Evolutionary conservation across 1,140 invertebrate species (phyloP).

Genomic region (Chrysopa pallens): DNA sequence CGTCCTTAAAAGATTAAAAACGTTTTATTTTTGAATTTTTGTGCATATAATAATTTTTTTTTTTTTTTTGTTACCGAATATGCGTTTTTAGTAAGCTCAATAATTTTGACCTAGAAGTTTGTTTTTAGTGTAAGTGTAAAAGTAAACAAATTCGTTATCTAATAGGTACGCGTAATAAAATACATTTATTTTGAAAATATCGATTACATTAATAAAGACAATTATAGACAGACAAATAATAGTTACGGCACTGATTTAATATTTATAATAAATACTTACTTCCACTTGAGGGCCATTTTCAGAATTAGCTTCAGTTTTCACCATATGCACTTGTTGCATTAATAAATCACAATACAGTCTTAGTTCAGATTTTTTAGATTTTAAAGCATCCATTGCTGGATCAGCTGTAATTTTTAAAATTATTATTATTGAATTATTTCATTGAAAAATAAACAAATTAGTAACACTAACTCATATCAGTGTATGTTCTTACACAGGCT

Average conservation of each 20-base stretch:
- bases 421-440: too few relatives aligned
- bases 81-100: too few relatives aligned
- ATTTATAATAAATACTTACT: slow-evolving; percentile 22
- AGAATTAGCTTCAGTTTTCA: slow-evolving; percentile 44
- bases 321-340: slow-evolving; percentile 67
- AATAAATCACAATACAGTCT: slow-evolving; percentile 63
- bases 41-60: too few relatives aligned
- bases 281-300: slow-evolving; percentile 38
- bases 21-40: too few relatives aligned
- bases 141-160: too few relatives aligned
- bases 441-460: not conserved
- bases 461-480: slow-evolving; percentile 20
- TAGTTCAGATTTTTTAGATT: slow-evolving; percentile 60
- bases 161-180: too few relatives aligned
- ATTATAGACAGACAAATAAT: not conserved
- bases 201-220: slow-evolving; percentile 1
- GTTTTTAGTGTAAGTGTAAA: too few relatives aligned
- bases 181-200: too few relatives aligned
- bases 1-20: too few relatives aligned
- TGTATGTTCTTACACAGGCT: slow-evolving; percentile 38
- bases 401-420: slow-evolving; percentile 11
- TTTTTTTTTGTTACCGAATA: too few relatives aligned
- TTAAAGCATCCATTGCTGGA: slow-evolving; percentile 31
- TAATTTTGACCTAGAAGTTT: too few relatives aligned
- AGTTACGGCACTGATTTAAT: not conserved